Base-by-base conservation (phyloP, 1,140 invertebrate species). In the Sinonovacula constricta region DNA sequence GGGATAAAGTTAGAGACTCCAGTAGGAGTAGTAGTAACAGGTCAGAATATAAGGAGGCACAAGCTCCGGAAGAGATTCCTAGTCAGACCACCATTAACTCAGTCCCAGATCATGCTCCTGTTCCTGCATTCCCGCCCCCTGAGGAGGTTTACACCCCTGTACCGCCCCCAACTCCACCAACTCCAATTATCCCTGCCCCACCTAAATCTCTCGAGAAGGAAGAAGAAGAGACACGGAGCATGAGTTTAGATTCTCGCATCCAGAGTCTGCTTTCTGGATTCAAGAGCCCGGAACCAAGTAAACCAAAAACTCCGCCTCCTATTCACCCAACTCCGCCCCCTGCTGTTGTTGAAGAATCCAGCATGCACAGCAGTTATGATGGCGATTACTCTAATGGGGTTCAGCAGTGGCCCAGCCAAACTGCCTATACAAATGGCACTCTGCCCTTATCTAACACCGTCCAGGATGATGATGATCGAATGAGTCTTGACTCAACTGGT, bases 401-500 rank as follows among this genome's bases (percentile, higher is more conserved):
- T 22, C 49, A 7, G 18, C 56, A 59, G 28, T 59, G 39, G 39
- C 39, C 39, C 7, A 45, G 39, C 39, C 39, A 45, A 45, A 45
- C 7, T 45, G 39, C 24, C 31, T 67, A n/a, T 68, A 77, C 51
- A 14, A n/a, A 24, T n/a, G 14, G 18, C 63, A 51, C 22, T 45
- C 39, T 68, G 18, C 45, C 75, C 0, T 24, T 24, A 7, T 14
- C 67, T 15, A 30, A 45, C 0, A n/a, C 49, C 3, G 33, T 18
- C 15, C 66, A 59, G n/a, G 87, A 90, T 53, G 92, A 94, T 72
- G 94, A 95, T 81, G 94, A 95, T 85, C 88, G 93, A 70, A 98
- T 98, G 97, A 97, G 96, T 62, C 91, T 98, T 71, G 75, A 78
- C 54, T 97, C 97, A 34, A 96, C 96, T 67, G 92, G 98, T 15